A percentile compares a stretch with the other conserved stretches of the same genome.
phyloP scores from a whole-genome alignment of 2,888 invertebrate species.

The Phasia obesa region DNA sequence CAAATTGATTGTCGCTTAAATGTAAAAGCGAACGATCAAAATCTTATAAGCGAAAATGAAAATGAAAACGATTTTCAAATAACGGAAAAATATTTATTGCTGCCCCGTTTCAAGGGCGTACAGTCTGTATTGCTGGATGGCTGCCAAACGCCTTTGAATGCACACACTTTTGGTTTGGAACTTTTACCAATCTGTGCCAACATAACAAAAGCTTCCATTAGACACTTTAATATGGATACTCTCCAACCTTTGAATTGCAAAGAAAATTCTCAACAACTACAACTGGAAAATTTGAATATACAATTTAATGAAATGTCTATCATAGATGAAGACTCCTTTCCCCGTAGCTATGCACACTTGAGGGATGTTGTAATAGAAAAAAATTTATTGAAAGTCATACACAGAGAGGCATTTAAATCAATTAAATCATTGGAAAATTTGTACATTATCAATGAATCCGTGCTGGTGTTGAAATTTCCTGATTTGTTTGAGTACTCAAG shows the following conservation, averaged over 20 bases:
- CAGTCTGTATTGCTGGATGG: conserved; percentile 76
- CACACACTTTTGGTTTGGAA: conserved; percentile 78
- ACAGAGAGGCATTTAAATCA: conserved; percentile 71
- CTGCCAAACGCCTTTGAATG: conserved; percentile 76
- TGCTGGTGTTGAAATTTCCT: conserved; percentile 71
- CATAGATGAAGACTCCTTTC: conserved; percentile 73
- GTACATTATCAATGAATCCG: conserved; percentile 73
- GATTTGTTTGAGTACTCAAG: conserved; percentile 68
- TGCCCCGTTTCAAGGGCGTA: conserved; percentile 72
- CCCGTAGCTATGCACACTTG: conserved; percentile 69
- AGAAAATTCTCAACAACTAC: conserved; percentile 54
- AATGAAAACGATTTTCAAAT: conserved; percentile 40
- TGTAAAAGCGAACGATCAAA: not conserved
- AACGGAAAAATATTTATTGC: conserved; percentile 38
- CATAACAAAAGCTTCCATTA: conserved; percentile 74
- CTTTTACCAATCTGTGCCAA: conserved; percentile 77
- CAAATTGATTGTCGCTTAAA: conserved; percentile 75
- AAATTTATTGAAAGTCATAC: conserved; percentile 76
- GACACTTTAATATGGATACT: conserved; percentile 75
- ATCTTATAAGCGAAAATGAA: not conserved
- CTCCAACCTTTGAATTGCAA: conserved; percentile 74
- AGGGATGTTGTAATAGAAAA: conserved; percentile 72
- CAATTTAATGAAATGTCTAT: conserved; percentile 76
- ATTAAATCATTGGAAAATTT: conserved; percentile 71
- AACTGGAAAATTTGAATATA: conserved; percentile 71